phyloP scores from a whole-genome alignment of 1,140 invertebrate species.

The Caenorhabditis tropicalis region DNA sequence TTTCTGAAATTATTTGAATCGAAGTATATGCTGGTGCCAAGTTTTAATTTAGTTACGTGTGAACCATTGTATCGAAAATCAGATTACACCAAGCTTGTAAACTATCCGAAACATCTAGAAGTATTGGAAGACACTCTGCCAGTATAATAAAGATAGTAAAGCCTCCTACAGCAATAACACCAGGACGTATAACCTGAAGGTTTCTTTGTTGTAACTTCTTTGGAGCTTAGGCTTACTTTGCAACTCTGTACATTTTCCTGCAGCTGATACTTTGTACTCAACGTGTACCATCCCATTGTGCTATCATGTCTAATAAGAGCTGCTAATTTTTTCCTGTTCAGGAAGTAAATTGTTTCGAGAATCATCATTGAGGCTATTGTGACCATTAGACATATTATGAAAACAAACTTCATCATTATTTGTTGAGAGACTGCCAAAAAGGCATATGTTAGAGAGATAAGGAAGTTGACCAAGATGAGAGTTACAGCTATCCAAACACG shows the following conservation, averaged over 20 bases:
- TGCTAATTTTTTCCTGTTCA: not conserved
- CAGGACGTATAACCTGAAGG: not conserved
- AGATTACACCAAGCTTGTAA: not conserved
- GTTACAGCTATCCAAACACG: not conserved
- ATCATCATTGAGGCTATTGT: not conserved
- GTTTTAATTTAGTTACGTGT: not conserved
- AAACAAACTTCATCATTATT: slow-evolving; percentile 6
- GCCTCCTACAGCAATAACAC: not conserved
- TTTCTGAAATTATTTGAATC: not conserved
- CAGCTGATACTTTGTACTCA: not conserved
- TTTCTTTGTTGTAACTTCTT: not conserved
- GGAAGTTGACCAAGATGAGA: not conserved
- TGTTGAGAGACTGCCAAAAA: not conserved
- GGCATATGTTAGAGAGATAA: not conserved
- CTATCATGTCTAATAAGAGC: not conserved
- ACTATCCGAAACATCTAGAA: not conserved
- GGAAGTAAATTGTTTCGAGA: not conserved
- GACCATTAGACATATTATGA: not conserved
- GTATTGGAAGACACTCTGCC: not conserved
- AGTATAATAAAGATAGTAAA: not conserved
- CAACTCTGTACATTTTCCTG: not conserved
- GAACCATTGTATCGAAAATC: not conserved
- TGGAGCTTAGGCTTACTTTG: not conserved
- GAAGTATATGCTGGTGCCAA: not conserved
- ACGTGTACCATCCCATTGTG: not conserved